Conservation (phyloP, 2,113 vertebrate species). For the Cariama cristata region DNA sequence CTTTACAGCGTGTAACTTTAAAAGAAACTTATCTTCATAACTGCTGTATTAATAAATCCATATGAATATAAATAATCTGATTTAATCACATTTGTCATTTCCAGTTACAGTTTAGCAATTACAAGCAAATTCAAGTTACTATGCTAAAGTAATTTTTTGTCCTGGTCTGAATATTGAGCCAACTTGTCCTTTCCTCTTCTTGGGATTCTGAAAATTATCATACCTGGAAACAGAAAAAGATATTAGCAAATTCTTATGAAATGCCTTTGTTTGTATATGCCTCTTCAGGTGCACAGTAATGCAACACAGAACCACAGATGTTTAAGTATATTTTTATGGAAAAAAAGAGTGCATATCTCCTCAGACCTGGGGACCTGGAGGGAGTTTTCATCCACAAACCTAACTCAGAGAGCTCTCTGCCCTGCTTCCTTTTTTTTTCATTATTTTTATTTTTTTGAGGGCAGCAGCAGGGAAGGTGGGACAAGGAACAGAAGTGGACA, state of each 20-base stretch:
- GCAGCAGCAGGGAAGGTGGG: neutral
- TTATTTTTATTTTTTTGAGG: neutral
- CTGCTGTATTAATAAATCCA: constrained; percentile 27
- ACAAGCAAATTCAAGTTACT: constrained; percentile 17
- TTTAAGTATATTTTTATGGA: neutral
- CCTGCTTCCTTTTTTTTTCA: neutral
- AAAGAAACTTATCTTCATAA: constrained; percentile 51
- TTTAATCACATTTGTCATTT: neutral
- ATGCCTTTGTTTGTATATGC: neutral
- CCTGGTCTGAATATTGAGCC: constrained; percentile 79
- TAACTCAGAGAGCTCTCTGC: neutral
- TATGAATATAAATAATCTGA: constrained; percentile 60
- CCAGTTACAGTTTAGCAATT: constrained; percentile 14
- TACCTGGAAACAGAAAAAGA: constrained; percentile 79
- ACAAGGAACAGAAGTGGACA: neutral
- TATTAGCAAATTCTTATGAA: neutral
- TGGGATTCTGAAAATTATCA: constrained; percentile 83
- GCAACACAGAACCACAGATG: neutral
- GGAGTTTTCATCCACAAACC: neutral
- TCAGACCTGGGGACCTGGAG: neutral
- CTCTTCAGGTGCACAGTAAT: neutral
- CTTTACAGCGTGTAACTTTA: constrained; percentile 34
- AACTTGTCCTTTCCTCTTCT: constrained; percentile 77
- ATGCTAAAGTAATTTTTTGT: constrained; percentile 92
- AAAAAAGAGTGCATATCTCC: neutral